Evolutionary conservation across 2,888 invertebrate species (phyloP), one percentile per base, ranked within the genome.

Genomic region (Pemphredon lugubris): DNA sequence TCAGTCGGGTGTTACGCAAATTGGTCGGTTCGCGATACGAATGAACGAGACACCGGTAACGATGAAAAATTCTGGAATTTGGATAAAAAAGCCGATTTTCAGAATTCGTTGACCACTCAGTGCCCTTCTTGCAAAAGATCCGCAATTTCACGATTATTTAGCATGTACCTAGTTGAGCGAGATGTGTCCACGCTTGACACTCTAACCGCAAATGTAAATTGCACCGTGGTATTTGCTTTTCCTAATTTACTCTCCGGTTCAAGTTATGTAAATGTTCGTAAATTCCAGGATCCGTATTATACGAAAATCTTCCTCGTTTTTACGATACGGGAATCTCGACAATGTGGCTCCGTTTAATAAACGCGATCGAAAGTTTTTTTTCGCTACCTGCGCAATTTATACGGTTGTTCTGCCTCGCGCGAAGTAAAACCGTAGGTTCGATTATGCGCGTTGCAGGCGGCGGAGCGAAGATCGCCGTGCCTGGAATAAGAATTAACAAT

Each of bases 401-500:
- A 16, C 40, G 16, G 3, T 1, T 16, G 4, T 6, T 40, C 18
- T 14, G 16, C 4, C 11, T 40, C 40, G 40, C 16, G 11, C 16
- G 11, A 9, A 40, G 18, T 5, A 5, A 16, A 0, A 9, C 16
- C 40, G 0, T 16, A 14, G 3, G 7, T 16, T 39, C 20, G 44
- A 55, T 59, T 34, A 39, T 44, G 13, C 13, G 54, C 21, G 21
- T 37, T 6, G 50, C 50, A 54, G 45, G 20, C 40, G n/a, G 26
- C 51, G 30, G 3, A 37, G 59, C 39, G 34, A 44, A 32, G 16
- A 63, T n/a, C 13, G 14, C 32, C 63, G 73, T 75, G 75, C 42
- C 2, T 40, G 26, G 70, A 70, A 75, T 73, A 13, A 14, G 7
- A 73, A 73, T 59, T 61, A 21, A 66, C 48, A 37, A 53, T 34